phyloP scores from a whole-genome alignment of 2,888 invertebrate species.

The Xanthorhoe spadicearia region DNA sequence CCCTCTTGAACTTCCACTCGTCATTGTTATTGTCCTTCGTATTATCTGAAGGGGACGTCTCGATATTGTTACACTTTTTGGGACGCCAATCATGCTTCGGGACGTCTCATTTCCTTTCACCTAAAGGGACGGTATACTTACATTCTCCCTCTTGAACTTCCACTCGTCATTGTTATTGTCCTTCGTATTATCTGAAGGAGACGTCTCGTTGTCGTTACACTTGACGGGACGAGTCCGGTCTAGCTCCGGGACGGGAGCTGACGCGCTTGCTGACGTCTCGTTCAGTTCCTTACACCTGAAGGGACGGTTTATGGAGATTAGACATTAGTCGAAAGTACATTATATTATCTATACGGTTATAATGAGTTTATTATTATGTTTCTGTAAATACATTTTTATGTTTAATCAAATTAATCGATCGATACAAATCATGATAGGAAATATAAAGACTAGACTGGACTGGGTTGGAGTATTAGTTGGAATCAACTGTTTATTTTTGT shows the following conservation, averaged over 20 bases:
- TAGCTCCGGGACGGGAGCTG: conserved; percentile 48
- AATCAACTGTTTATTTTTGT: too few relatives aligned
- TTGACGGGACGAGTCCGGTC: conserved; percentile 53
- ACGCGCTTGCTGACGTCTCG: conserved; percentile 66
- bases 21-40: conserved; percentile 75
- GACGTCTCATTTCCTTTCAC: conserved; percentile 72
- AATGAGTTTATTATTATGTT: too few relatives aligned
- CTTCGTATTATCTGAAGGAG: conserved; percentile 66
- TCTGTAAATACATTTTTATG: too few relatives aligned
- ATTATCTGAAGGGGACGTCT: conserved; percentile 68
- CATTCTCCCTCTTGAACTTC: conserved; percentile 65
- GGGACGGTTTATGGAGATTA: neutral
- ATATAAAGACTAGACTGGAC: too few relatives aligned
- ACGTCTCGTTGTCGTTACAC: conserved; percentile 71
- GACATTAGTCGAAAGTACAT: too few relatives aligned
- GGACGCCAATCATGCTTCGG: conserved; percentile 55
- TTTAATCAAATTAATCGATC: too few relatives aligned
- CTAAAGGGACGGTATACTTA: conserved; percentile 58
- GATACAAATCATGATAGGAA: too few relatives aligned
- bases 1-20: conserved; percentile 65
- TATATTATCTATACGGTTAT: too few relatives aligned
- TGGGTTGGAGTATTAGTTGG: too few relatives aligned
- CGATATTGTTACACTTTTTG: conserved; percentile 67
- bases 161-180: conserved; percentile 76
- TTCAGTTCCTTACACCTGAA: conserved; percentile 73